These are phyloP conservation scores for Aspidapion aeneum DNA, from an alignment of 2,888 invertebrate genomes.

Conservation along the genomic window DNA sequence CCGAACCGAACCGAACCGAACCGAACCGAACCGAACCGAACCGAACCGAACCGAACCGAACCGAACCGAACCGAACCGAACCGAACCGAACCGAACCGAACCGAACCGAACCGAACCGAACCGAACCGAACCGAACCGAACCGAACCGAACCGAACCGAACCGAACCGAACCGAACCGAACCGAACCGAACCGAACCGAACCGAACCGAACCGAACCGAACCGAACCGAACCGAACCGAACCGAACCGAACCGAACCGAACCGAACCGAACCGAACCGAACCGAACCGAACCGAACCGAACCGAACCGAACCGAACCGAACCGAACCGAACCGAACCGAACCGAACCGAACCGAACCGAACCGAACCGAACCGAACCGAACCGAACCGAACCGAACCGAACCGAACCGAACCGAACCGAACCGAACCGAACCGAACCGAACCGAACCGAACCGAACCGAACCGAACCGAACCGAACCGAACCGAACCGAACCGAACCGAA, in stretches of 20 bases:
- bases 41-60: constrained; percentile 3
- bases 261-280: not conserved
- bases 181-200: constrained; percentile 4
- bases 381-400: not conserved
- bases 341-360: constrained; percentile 8
- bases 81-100: constrained; percentile 4
- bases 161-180: not conserved
- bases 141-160: constrained; percentile 1
- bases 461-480: not conserved
- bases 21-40: constrained; percentile 4
- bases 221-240: not conserved
- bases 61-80: constrained; percentile 4
- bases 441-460: not conserved
- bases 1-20: constrained; percentile 4
- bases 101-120: constrained; percentile 4
- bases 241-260: not conserved
- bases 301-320: constrained; percentile 15
- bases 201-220: constrained; percentile 3
- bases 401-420: constrained; percentile 4
- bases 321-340: constrained; percentile 12
- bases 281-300: constrained; percentile 7
- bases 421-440: constrained; percentile 4
- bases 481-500: not conserved
- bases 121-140: constrained; percentile 4
- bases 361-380: not conserved